Evolutionary conservation across 1,140 invertebrate species (phyloP).

Genomic region (Coptotermes formosanus): DNA sequence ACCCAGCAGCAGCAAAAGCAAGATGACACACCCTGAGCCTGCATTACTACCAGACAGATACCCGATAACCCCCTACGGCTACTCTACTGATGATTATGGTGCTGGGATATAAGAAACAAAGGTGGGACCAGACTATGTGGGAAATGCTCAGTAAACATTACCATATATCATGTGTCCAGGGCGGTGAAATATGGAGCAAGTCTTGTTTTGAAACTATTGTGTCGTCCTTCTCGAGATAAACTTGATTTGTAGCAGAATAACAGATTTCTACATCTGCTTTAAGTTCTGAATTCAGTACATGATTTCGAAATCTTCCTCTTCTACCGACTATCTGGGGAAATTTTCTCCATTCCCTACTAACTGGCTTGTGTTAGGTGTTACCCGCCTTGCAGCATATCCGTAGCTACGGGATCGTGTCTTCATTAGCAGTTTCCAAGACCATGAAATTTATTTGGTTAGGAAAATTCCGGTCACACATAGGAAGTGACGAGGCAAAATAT

Average conservation of each 20-base stretch:
- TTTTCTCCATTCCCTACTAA: no score
- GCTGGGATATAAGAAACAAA: neutral
- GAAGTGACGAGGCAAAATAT: no score
- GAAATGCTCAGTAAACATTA: conserved; percentile 8
- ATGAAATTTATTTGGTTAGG: no score
- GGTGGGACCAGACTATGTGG: conserved; percentile 12
- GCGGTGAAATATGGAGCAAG: conserved; percentile 3
- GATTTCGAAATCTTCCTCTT: no score
- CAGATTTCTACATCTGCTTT: neutral
- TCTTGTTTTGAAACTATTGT: conserved; percentile 13
- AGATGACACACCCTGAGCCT: conserved; percentile 13
- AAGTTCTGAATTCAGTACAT: no score
- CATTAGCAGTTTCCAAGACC: no score
- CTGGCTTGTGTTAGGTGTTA: no score
- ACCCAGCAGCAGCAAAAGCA: neutral
- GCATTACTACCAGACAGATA: conserved; percentile 5
- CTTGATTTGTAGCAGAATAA: neutral
- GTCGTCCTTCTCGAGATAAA: neutral
- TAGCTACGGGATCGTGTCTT: no score
- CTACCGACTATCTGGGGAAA: no score
- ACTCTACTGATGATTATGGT: conserved; percentile 1
- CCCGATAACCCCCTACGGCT: conserved; percentile 6
- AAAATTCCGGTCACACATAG: no score
- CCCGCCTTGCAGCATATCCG: no score
- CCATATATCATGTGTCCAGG: conserved; percentile 1